Evolutionary conservation across 2,888 invertebrate genomes (phyloP).

Genomic region (Scaptomyza caliginosa): DNA sequence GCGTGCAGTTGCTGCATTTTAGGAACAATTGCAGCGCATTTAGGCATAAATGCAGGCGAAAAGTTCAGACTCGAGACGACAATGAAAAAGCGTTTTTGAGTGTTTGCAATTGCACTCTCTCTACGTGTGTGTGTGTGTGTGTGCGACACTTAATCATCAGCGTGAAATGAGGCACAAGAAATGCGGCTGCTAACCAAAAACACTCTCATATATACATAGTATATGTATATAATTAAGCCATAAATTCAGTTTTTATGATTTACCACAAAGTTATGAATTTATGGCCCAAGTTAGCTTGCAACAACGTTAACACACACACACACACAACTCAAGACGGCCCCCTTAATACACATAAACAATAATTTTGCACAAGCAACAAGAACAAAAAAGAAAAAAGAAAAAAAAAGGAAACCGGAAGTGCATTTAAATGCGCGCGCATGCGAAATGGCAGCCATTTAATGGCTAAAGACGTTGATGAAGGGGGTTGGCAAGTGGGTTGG

Average conservation of each 20-base stretch:
- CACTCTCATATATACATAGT: slow-evolving; percentile 16
- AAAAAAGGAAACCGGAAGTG: slow-evolving; percentile 75
- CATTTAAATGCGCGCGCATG: slow-evolving; percentile 80
- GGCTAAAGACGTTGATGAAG: background rate
- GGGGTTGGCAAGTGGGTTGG: background rate
- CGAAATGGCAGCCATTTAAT: slow-evolving; percentile 62
- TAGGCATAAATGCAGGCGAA: slow-evolving; percentile 73
- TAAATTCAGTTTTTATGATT: slow-evolving; percentile 81
- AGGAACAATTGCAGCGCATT: slow-evolving; percentile 72
- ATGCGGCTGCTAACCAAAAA: slow-evolving; percentile 49
- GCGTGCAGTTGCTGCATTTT: slow-evolving; percentile 74
- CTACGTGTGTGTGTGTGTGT: slow-evolving; percentile 21
- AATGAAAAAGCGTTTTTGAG: slow-evolving; percentile 40
- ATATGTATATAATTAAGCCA: slow-evolving; percentile 79
- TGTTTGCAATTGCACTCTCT: background rate
- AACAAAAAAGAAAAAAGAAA: no score
- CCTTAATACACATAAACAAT: slow-evolving; percentile 46
- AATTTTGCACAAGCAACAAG: slow-evolving; percentile 42
- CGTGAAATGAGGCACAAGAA: slow-evolving; percentile 74
- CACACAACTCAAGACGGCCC: slow-evolving; percentile 32
- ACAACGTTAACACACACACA: slow-evolving; percentile 44
- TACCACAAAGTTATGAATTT: slow-evolving; percentile 81
- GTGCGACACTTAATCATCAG: slow-evolving; percentile 76
- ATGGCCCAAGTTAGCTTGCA: slow-evolving; percentile 58
- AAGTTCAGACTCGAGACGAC: slow-evolving; percentile 59